Evolutionary conservation across 1,140 invertebrate species (phyloP), one percentile per base, ranked within the genome.

Genomic region (Centruroides sculpturatus): DNA sequence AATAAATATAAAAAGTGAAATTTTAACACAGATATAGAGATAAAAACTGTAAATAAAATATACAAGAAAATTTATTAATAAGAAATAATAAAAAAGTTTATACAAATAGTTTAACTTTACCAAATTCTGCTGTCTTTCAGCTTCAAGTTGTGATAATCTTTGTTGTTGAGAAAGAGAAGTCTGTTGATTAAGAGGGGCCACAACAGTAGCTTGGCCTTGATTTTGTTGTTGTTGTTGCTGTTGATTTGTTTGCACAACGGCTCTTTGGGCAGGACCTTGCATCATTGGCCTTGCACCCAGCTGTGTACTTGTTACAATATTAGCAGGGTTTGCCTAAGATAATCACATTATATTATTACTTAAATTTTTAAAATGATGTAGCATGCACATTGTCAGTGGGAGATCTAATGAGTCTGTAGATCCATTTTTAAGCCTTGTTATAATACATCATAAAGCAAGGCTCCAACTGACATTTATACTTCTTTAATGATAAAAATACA

Each of bases 71-170:
- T 41, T 41, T 41, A 41, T 41, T 41, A 41, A 41, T 41, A 41
- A 41, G 8, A 41, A 11, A 10, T 11, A 49, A n/a, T n/a, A 49
- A 49, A 1, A 49, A 49, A 49, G 3, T 10, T 49, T 49, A n/a
- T n/a, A 11, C n/a, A 23, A 23, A 23, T 23, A 50, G 2, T 23
- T 23, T 23, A 23, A 23, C 23, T 23, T 23, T 58, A 64, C 60
- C 10, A 85, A 68, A 74, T 86, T 86, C 63, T 84, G 81, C 67
- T 84, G 82, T 46, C 83, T 74, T 56, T 82, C 82, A 3, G 79
- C 74, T 70, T 83, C 63, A 23, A 64, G 49, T 12, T 56, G 67
- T 47, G 59, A 52, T 60, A 61, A 76, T 72, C 63, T 76, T 71
- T 23, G 73, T 68, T 6, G 71, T 72, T 65, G 78, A 72, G 63